Evolutionary conservation across 92 coral and sea anemone genomes (phyloP).

Genomic region (Metridium senile): DNA sequence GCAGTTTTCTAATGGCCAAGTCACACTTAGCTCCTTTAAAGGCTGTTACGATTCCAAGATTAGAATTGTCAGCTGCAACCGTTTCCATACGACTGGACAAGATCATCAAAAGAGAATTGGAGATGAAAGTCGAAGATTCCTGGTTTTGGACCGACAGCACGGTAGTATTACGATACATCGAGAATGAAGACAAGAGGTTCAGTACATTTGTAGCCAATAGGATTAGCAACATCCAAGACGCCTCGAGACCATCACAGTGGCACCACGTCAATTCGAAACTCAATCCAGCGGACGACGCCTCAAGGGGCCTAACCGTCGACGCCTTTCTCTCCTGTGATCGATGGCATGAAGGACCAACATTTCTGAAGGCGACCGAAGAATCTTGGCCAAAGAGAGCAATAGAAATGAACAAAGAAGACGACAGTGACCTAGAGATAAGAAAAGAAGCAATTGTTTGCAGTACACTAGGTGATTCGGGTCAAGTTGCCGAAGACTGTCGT

Average conservation of each 20-base stretch:
- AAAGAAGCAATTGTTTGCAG: not conserved
- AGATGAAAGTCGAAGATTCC: conserved; percentile 24
- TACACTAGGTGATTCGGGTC: not conserved
- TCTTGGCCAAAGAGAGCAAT: not conserved
- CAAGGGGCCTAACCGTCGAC: not conserved
- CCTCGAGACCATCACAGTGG: conserved; percentile 4
- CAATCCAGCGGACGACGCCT: conserved; percentile 13
- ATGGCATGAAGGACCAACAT: no score
- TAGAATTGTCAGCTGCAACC: conserved; percentile 49
- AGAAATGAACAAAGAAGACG: not conserved
- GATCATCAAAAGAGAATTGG: conserved; percentile 32
- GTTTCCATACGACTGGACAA: conserved; percentile 31
- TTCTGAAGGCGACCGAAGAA: no score
- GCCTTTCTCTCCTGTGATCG: no score
- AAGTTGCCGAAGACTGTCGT: not conserved
- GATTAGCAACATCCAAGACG: conserved; percentile 26
- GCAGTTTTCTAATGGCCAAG: conserved; percentile 43
- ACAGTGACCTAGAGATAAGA: not conserved
- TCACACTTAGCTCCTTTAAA: conserved; percentile 48
- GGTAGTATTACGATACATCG: conserved; percentile 45
- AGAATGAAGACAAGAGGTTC: conserved; percentile 37
- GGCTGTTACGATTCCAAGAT: conserved; percentile 39
- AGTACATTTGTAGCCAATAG: conserved; percentile 46
- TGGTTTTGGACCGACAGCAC: conserved; percentile 55
- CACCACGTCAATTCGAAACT: conserved; percentile 12